phyloP scores from a whole-genome alignment of 2,797 vertebrate species.

The Xenops minutus region DNA sequence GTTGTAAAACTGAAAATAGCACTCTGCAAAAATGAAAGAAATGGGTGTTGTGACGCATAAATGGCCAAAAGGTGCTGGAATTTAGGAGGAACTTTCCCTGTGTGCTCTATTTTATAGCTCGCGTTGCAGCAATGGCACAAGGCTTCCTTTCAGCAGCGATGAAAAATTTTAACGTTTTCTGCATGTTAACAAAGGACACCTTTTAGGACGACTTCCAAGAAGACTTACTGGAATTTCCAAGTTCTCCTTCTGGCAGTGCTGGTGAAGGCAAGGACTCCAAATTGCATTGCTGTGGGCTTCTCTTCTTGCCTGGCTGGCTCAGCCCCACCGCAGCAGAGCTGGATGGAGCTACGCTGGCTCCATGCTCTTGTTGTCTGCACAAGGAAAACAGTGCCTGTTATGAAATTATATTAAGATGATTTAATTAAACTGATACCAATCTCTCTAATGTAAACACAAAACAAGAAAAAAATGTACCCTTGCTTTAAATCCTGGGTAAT shows the following conservation, averaged over 20 bases:
- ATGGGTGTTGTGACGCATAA: neutral
- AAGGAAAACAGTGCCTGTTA: neutral
- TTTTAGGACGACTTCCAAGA: neutral
- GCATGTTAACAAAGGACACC: neutral
- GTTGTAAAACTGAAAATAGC: neutral
- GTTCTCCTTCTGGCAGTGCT: neutral
- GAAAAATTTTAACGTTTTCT: neutral
- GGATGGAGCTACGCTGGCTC: neutral
- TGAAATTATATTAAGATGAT: neutral
- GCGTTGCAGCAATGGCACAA: neutral
- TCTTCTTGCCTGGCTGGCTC: neutral
- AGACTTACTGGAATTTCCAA: neutral
- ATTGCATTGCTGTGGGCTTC: neutral
- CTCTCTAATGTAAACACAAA: constrained; percentile 24
- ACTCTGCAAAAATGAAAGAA: neutral
- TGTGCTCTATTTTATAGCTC: neutral
- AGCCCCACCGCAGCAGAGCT: neutral
- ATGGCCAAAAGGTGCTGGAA: neutral
- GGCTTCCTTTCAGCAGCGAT: neutral
- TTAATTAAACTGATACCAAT: constrained; percentile 58
- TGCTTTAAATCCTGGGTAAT: neutral
- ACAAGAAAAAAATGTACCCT: neutral
- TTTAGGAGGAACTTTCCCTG: neutral
- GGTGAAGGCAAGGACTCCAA: neutral
- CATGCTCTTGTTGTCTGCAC: neutral